A percentile compares a stretch with the other conserved stretches of the same genome.
These are phyloP conservation scores for Peromyscus melanophrys DNA, from an alignment of 2,797 vertebrate genomes.

Conservation along the genomic window DNA sequence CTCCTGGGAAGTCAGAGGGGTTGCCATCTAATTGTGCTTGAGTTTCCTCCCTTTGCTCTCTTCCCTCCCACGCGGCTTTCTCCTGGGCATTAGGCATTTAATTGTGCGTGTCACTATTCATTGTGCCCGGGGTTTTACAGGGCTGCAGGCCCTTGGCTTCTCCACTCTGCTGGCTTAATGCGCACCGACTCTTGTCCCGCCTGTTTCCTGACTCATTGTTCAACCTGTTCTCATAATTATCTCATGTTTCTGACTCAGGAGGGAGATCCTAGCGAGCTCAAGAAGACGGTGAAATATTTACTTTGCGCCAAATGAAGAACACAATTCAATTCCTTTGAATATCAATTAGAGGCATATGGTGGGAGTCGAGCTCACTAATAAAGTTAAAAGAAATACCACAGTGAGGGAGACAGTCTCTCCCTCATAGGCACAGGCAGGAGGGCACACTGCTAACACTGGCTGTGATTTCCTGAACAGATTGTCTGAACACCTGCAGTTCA, in stretches of 20 bases:
- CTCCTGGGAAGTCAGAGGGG: slow-evolving; percentile 1
- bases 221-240: slow-evolving; percentile 76
- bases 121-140: slow-evolving; percentile 60
- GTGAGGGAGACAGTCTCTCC: slow-evolving; percentile 64
- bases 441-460: slow-evolving; percentile 1
- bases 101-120: slow-evolving; percentile 53
- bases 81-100: slow-evolving; percentile 74
- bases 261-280: slow-evolving; percentile 77
- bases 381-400: slow-evolving; percentile 84
- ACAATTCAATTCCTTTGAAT: slow-evolving; percentile 83
- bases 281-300: slow-evolving; percentile 86
- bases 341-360: slow-evolving; percentile 87
- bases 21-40: background rate
- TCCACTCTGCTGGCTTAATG: slow-evolving; percentile 56
- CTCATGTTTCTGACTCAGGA: slow-evolving; percentile 65
- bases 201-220: slow-evolving; percentile 71
- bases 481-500: slow-evolving; percentile 88
- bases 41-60: slow-evolving; percentile 69
- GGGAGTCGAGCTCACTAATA: slow-evolving; percentile 83
- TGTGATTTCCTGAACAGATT: slow-evolving; percentile 86
- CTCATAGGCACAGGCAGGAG: slow-evolving; percentile 75
- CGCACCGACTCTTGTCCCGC: slow-evolving; percentile 21
- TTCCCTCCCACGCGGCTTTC: background rate
- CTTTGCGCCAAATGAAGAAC: slow-evolving; percentile 85
- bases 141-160: slow-evolving; percentile 53